Percentiles rank a stretch among this genome's conserved stretches.
Evolutionary conservation across 2,113 vertebrate genomes (phyloP).

Genomic region (Cairina moschata): DNA sequence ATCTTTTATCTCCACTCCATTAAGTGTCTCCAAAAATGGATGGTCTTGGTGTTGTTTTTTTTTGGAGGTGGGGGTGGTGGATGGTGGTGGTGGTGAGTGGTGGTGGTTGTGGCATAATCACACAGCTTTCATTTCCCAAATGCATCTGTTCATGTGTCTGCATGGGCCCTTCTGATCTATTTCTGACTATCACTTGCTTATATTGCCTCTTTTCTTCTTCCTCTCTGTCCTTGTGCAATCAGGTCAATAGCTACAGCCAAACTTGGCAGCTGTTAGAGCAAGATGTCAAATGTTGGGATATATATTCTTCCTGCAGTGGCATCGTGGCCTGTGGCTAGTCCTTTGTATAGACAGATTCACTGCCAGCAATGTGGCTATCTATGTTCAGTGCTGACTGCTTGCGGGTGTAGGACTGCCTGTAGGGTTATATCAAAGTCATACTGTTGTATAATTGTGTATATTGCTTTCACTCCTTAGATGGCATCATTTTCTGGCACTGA

Average conservation of each 20-base stretch:
- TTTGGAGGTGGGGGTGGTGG: too few species aligned
- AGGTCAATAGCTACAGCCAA: conserved; percentile 57
- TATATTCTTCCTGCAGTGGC: conserved; percentile 60
- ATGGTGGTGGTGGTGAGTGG: too few species aligned
- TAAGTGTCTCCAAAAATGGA: background rate
- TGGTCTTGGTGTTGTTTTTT: too few species aligned
- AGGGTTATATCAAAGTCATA: conserved; percentile 55
- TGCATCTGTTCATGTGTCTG: background rate
- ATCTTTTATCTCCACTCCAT: background rate
- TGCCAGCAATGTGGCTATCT: conserved; percentile 14
- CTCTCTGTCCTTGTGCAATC: conserved; percentile 65
- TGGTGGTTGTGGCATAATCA: background rate
- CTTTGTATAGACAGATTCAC: conserved; percentile 52
- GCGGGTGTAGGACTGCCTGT: background rate
- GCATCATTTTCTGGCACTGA: conserved; percentile 43
- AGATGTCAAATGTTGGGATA: conserved; percentile 72
- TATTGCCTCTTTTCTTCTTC: background rate
- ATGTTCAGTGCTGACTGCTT: background rate
- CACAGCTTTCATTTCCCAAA: background rate
- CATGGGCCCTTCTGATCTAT: background rate
- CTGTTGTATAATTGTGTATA: conserved; percentile 21
- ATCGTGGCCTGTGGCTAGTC: conserved; percentile 42
- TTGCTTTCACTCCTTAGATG: conserved; percentile 30
- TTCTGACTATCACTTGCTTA: conserved; percentile 3
- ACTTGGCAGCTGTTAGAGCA: conserved; percentile 66